Conservation (phyloP, 2,888 invertebrate species). For the Holacanthella duospinosa region DNA sequence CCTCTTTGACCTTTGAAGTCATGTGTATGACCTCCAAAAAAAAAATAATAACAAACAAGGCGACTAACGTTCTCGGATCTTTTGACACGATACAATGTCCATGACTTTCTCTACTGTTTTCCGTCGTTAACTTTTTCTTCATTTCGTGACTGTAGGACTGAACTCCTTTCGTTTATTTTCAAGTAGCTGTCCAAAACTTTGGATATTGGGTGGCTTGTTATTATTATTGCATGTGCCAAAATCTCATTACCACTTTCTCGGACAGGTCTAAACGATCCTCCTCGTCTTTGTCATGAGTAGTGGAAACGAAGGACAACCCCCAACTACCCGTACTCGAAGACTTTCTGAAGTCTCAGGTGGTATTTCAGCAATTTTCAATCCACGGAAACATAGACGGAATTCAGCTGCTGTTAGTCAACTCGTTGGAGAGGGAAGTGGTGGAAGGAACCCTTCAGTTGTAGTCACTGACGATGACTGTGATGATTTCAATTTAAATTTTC, state of each 20-base stretch:
- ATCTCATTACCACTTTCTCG: too few relatives aligned
- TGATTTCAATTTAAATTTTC: conserved; percentile 30
- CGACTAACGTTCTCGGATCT: too few relatives aligned
- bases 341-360: conserved; percentile 35
- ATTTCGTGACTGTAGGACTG: neutral
- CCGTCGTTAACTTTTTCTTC: neutral
- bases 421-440: conserved; percentile 23
- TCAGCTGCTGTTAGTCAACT: conserved; percentile 36
- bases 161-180: neutral
- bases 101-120: neutral
- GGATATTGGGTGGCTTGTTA: too few relatives aligned
- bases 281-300: neutral
- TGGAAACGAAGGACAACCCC: neutral
- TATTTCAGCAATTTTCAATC: conserved; percentile 70
- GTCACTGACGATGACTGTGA: conserved; percentile 54
- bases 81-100: too few relatives aligned
- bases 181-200: too few relatives aligned
- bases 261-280: too few relatives aligned
- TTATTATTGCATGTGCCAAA: neutral
- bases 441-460: conserved; percentile 57
- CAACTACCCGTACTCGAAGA: conserved; percentile 32
- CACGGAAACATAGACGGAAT: conserved; percentile 45
- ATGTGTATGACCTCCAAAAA: neutral
- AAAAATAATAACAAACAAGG: too few relatives aligned
- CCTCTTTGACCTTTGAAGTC: neutral